Conservation (phyloP, 2,888 invertebrate species). For the Colletes collaris region DNA sequence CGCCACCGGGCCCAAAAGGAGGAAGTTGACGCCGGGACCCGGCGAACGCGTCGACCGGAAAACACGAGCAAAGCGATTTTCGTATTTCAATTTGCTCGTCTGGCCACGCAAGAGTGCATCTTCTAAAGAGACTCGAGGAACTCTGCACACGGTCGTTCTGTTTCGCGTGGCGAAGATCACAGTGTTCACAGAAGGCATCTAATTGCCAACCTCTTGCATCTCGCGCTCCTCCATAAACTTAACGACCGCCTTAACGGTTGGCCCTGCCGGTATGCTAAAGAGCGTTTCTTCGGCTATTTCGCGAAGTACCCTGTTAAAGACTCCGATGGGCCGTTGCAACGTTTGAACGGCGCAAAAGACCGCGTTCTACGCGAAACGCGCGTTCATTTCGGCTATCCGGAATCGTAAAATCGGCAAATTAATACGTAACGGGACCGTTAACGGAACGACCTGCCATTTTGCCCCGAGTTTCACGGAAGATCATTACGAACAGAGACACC, state of each 20-base stretch:
- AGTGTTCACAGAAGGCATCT: conserved; percentile 78
- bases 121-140: conserved; percentile 34
- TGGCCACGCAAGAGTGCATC: conserved; percentile 32
- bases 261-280: conserved; percentile 77
- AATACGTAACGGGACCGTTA: conserved; percentile 29
- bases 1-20: background rate
- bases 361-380: conserved; percentile 35
- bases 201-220: conserved; percentile 77
- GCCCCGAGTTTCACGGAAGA: no score
- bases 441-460: conserved; percentile 11
- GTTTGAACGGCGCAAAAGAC: conserved; percentile 57
- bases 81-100: conserved; percentile 64
- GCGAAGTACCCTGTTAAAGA: conserved; percentile 76
- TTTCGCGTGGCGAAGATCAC: conserved; percentile 79
- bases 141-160: conserved; percentile 62
- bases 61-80: conserved; percentile 43
- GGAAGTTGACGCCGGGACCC: conserved; percentile 18
- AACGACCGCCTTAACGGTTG: conserved; percentile 79
- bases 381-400: conserved; percentile 28
- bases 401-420: conserved; percentile 41
- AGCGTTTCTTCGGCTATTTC: conserved; percentile 72
- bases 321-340: conserved; percentile 68
- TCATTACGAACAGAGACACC: no score
- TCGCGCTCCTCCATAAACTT: conserved; percentile 80
- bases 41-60: conserved; percentile 14